Percentiles rank a stretch among this genome's conserved stretches.
phyloP scores from a whole-genome alignment of 2,888 invertebrate genomes.

The Andrena fulva region DNA sequence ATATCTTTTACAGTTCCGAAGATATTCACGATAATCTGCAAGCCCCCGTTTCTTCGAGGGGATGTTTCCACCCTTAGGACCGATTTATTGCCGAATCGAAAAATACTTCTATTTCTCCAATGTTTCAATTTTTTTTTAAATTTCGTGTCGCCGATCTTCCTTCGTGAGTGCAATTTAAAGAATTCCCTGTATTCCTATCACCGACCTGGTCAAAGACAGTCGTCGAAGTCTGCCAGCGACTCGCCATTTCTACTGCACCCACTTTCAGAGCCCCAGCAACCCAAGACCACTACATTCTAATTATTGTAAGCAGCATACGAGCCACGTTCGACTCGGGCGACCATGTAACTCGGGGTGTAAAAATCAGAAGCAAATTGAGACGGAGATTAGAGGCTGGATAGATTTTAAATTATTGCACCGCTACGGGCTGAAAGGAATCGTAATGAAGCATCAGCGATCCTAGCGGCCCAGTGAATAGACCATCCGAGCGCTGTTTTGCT shows the following conservation, averaged over 20 bases:
- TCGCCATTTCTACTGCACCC: not conserved
- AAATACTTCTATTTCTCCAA: too few species aligned
- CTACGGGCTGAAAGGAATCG: not conserved
- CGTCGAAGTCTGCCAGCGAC: not conserved
- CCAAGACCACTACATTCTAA: not conserved
- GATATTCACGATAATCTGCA: too few species aligned
- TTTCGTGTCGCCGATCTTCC: too few species aligned
- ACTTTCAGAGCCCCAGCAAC: not conserved
- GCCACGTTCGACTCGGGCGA: not conserved
- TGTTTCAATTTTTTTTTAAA: too few species aligned
- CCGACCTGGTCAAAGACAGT: not conserved
- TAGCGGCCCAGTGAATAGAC: not conserved
- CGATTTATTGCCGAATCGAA: too few species aligned
- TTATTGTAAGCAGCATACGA: not conserved
- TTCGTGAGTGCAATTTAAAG: too few species aligned
- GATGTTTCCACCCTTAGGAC: too few species aligned
- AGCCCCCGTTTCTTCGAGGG: too few species aligned
- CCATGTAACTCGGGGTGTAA: too few species aligned
- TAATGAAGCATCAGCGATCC: not conserved
- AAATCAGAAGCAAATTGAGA: not conserved
- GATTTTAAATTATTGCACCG: slow-evolving; percentile 2
- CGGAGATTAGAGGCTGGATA: not conserved
- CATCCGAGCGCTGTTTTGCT: not conserved
- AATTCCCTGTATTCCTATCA: too few species aligned
- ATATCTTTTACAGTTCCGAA: too few species aligned